phyloP scores from a whole-genome alignment of 2,113 vertebrate genomes.

The Acrocephalus arundinaceus region DNA sequence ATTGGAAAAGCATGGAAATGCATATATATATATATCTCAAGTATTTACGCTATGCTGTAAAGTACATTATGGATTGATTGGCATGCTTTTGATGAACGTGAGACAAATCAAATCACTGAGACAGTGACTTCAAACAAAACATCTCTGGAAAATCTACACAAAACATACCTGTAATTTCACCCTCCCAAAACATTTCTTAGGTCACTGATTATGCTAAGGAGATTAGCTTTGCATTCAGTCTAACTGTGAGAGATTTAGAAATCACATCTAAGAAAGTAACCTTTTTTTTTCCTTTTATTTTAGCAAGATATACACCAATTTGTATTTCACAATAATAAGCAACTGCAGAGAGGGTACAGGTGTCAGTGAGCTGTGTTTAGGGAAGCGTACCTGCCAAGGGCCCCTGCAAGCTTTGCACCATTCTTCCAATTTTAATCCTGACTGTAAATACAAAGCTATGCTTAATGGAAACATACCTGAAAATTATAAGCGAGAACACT shows the following conservation, averaged over 20 bases:
- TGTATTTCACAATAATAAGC: not conserved
- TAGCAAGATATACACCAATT: not conserved
- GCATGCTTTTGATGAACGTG: not conserved
- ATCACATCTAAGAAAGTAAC: not conserved
- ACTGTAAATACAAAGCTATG: not conserved
- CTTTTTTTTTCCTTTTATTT: not conserved
- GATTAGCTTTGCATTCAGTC: not conserved
- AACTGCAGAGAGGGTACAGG: not conserved
- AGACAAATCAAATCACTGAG: not conserved
- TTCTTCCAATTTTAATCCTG: not conserved
- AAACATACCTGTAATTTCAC: not conserved
- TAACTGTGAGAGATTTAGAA: not conserved
- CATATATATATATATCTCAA: not conserved
- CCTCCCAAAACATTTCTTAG: not conserved
- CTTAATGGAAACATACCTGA: constrained; percentile 76
- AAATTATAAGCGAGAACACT: constrained; percentile 88
- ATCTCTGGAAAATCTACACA: not conserved
- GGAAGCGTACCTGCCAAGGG: accelerated
- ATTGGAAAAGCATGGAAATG: not conserved
- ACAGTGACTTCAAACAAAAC: not conserved
- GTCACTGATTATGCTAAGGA: not conserved
- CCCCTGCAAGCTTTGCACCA: not conserved
- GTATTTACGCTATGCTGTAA: not conserved
- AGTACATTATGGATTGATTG: not conserved
- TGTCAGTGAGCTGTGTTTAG: not conserved